Conservation (phyloP, 1,140 invertebrate genomes). For the Sarcophaga peregrina region DNA sequence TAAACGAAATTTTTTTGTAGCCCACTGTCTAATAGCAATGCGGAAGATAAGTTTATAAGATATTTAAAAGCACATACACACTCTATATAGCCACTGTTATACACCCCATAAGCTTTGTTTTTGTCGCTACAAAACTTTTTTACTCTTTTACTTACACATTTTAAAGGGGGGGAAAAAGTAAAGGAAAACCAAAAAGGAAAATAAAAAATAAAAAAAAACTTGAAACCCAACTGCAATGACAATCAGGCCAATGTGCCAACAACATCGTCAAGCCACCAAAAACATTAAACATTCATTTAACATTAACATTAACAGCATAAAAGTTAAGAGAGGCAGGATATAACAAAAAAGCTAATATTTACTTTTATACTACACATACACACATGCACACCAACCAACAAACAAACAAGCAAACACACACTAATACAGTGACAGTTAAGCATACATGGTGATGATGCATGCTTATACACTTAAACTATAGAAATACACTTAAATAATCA, state of each 20-base stretch:
- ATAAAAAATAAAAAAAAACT: too few relatives aligned
- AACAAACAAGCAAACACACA: too few relatives aligned
- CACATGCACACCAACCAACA: not conserved
- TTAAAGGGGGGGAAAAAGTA: too few relatives aligned
- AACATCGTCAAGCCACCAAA: not conserved
- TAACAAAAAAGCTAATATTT: slow-evolving; percentile 36
- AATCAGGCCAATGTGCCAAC: slow-evolving; percentile 40
- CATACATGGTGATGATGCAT: not conserved
- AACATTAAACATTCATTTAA: slow-evolving; percentile 31
- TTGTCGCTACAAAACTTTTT: too few relatives aligned
- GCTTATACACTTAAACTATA: not conserved
- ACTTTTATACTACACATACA: slow-evolving; percentile 19
- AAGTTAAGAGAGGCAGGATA: slow-evolving; percentile 11
- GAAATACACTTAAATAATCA: not conserved
- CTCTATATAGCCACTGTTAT: too few relatives aligned
- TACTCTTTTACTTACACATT: too few relatives aligned
- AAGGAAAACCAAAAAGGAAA: too few relatives aligned
- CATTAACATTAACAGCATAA: not conserved
- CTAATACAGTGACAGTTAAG: not conserved
- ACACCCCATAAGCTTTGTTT: too few relatives aligned
- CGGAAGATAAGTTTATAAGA: not conserved
- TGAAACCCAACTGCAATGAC: slow-evolving; percentile 22
- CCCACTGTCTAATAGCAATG: slow-evolving; percentile 9
- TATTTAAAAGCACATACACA: too few relatives aligned
- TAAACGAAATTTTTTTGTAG: too few relatives aligned